These are phyloP conservation scores for Anas georgica DNA, from an alignment of 2,797 vertebrate species.

Conservation along the genomic window DNA sequence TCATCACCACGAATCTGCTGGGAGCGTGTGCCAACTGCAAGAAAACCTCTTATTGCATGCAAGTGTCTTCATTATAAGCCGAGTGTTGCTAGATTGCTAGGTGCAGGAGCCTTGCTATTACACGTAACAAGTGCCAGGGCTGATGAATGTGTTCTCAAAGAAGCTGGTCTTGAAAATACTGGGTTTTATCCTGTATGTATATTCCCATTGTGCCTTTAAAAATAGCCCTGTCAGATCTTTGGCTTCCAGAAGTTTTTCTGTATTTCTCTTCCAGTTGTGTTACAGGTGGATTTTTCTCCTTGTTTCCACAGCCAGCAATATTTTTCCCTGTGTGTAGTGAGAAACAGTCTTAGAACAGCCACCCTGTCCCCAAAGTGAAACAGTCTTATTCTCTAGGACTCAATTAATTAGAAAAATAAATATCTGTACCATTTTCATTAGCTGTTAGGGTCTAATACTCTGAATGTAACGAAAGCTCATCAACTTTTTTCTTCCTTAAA, in stretches of 20 bases:
- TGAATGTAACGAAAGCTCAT: slow-evolving; percentile 61
- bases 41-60: neutral
- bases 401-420: slow-evolving; percentile 56
- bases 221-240: neutral
- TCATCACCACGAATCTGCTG: neutral
- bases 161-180: neutral
- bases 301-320: neutral
- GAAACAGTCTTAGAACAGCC: slow-evolving; percentile 16
- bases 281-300: neutral
- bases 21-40: neutral
- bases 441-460: slow-evolving; percentile 26
- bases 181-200: neutral
- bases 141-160: neutral
- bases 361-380: neutral
- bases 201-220: neutral
- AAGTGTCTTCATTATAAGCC: neutral
- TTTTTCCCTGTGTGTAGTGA: slow-evolving; percentile 11
- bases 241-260: neutral
- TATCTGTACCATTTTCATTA: slow-evolving; percentile 56
- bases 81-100: neutral
- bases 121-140: neutral
- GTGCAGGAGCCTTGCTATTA: neutral
- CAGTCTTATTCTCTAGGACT: slow-evolving; percentile 45
- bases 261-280: neutral
- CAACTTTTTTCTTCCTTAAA: slow-evolving; percentile 61